Percentiles rank a stretch among this genome's conserved stretches.
Conservation (phyloP, 2,888 invertebrate genomes). For the Diaperis boleti region DNA sequence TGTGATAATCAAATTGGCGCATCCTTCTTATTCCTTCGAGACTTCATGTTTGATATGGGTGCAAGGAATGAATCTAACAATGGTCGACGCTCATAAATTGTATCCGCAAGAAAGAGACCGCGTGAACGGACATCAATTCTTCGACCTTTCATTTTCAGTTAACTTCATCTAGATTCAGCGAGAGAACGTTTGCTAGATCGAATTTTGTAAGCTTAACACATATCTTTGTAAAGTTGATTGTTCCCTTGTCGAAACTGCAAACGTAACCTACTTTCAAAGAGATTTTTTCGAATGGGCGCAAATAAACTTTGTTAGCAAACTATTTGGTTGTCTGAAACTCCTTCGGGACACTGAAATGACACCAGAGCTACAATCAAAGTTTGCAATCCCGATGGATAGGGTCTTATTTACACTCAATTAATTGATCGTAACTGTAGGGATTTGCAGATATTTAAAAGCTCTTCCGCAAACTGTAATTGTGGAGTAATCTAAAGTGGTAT, state of each 20-base stretch:
- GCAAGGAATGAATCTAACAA: constrained; percentile 29
- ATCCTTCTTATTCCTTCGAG: constrained; percentile 37
- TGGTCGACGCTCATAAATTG: constrained; percentile 37
- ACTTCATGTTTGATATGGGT: constrained; percentile 39
- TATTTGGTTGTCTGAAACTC: constrained; percentile 23
- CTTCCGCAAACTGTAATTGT: too few relatives aligned
- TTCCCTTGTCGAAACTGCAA: constrained; percentile 38
- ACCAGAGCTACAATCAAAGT: constrained; percentile 11
- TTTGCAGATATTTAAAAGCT: too few relatives aligned
- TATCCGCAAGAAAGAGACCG: constrained; percentile 31
- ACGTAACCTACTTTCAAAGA: constrained; percentile 33
- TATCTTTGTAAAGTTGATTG: constrained; percentile 38
- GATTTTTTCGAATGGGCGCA: constrained; percentile 31
- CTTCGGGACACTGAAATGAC: constrained; percentile 20
- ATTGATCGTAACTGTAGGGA: not conserved
- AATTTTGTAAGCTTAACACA: constrained; percentile 39
- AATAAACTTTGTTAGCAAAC: constrained; percentile 34
- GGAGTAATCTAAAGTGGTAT: too few relatives aligned
- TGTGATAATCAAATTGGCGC: constrained; percentile 31
- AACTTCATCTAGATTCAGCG: constrained; percentile 38
- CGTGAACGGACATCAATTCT: constrained; percentile 36
- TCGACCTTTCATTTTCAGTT: constrained; percentile 39
- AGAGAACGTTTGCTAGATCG: constrained; percentile 29
- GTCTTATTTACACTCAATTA: constrained; percentile 8
- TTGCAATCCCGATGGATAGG: not conserved